Evolutionary conservation across 2,113 vertebrate genomes (phyloP).

Genomic region (Salminus brasiliensis): DNA sequence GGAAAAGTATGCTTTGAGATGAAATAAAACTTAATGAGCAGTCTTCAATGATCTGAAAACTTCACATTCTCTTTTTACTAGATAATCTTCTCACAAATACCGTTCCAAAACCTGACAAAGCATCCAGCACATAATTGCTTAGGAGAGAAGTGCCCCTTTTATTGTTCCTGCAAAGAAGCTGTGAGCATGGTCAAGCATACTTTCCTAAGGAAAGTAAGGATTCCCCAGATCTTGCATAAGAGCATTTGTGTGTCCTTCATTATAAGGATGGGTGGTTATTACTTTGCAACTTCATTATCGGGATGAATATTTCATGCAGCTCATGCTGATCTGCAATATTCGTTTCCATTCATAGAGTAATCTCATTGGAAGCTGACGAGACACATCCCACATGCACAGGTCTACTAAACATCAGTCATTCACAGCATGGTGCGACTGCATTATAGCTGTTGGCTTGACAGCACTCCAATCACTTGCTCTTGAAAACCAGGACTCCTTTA

Average conservation of each 20-base stretch:
- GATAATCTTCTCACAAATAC: not conserved
- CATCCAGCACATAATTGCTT: not conserved
- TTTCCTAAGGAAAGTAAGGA: not conserved
- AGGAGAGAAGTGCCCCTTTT: not conserved
- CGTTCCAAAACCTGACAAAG: not conserved
- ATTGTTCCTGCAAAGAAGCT: not conserved
- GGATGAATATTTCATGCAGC: slow-evolving; percentile 34
- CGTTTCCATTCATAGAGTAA: not conserved
- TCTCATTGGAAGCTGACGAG: not conserved
- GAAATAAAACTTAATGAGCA: not conserved
- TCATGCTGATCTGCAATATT: not conserved
- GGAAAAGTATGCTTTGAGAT: not conserved
- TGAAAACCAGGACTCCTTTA: not conserved
- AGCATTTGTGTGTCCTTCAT: slow-evolving; percentile 14
- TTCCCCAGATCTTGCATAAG: slow-evolving; percentile 5
- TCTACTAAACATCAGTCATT: not conserved
- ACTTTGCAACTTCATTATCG: slow-evolving; percentile 22
- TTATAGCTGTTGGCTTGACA: not conserved
- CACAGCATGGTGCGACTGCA: not conserved
- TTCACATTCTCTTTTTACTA: not conserved
- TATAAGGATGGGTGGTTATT: slow-evolving; percentile 22
- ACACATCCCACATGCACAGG: not conserved
- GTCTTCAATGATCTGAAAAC: not conserved
- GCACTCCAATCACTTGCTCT: not conserved
- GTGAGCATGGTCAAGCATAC: not conserved